Conservation (phyloP, 2,797 vertebrate species). For the Dallia pectoralis region DNA sequence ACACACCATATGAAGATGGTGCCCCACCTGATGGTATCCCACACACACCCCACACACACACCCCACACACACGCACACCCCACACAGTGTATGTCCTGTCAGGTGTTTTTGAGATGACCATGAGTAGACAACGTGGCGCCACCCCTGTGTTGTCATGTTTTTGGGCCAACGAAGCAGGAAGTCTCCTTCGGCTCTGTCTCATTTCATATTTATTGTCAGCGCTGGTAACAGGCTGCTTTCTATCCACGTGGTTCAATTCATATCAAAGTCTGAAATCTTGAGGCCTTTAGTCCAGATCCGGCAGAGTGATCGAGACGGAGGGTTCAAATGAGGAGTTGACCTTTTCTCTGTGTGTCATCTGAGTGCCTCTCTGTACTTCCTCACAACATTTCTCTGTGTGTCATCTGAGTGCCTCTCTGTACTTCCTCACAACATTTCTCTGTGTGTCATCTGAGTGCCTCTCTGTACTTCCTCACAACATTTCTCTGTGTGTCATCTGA, state of each 20-base stretch:
- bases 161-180: too few relatives aligned
- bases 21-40: too few relatives aligned
- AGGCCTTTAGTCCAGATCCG: slow-evolving; percentile 9
- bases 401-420: slow-evolving; percentile 17
- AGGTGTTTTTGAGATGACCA: too few relatives aligned
- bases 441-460: neutral
- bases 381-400: too few relatives aligned
- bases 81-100: slow-evolving; percentile 15
- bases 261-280: neutral
- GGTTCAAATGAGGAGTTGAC: slow-evolving; percentile 42
- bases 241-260: slow-evolving; percentile 24
- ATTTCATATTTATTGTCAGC: neutral
- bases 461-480: slow-evolving; percentile 18
- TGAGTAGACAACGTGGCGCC: too few relatives aligned
- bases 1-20: slow-evolving; percentile 8
- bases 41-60: too few relatives aligned
- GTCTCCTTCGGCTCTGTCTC: too few relatives aligned
- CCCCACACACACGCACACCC: too few relatives aligned
- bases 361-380: slow-evolving; percentile 15
- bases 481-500: too few relatives aligned
- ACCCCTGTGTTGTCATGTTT: too few relatives aligned
- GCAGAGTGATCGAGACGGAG: slow-evolving; percentile 22
- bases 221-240: neutral
- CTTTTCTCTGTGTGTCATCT: slow-evolving; percentile 25
- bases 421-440: slow-evolving; percentile 29